Base-by-base conservation (phyloP, 2,113 vertebrate species). In the Laticauda laticaudata region DNA sequence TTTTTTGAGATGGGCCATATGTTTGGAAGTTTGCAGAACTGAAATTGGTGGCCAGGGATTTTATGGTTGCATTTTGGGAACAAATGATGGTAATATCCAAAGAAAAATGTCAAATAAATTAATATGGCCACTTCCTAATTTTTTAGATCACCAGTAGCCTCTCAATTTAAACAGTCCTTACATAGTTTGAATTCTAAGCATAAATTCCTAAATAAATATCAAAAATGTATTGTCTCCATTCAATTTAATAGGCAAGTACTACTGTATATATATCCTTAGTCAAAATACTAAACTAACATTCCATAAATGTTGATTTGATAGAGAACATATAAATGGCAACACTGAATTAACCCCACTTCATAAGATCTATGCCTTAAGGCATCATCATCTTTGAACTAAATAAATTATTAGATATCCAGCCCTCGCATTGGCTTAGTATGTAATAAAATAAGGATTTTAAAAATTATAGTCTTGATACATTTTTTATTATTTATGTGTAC, bases 381-480 rank as follows among this genome's bases (percentile, higher is more conserved):
- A 29, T 61, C 0, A 10, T 26, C 24, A 69, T 69, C 29, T 69
- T 69, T 15, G 64, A 69, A n/a, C 29, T 75, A 69, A 69, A 29
- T 64, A 29, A 64, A 34, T 34, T 69, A n/a, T 15, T 69, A 69
- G 4, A 5, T 69, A 34, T 69, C 20, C 69, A 81, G 34, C 69
- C n/a, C n/a, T 39, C 2, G 0, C 15, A 81, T 34, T 43, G 34
- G 75, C 34, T 81, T 21, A 81, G 18, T 81, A 81, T 81, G 34
- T 81, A 34, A 75, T 34, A 81, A 81, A 39, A 81, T 39, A 21
- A 91, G 21, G n/a, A 11, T 64, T 91, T 20, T 0, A 3, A 53
- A 15, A 4, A 43, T 53, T 6, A 21, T 9, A 3, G 4, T 26
- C 43, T 29, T 15, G 4, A 4, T 0, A 2, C 0, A 64, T 64